Conservation (phyloP, 2,888 invertebrate genomes). For the Watsonalla cultraria region DNA sequence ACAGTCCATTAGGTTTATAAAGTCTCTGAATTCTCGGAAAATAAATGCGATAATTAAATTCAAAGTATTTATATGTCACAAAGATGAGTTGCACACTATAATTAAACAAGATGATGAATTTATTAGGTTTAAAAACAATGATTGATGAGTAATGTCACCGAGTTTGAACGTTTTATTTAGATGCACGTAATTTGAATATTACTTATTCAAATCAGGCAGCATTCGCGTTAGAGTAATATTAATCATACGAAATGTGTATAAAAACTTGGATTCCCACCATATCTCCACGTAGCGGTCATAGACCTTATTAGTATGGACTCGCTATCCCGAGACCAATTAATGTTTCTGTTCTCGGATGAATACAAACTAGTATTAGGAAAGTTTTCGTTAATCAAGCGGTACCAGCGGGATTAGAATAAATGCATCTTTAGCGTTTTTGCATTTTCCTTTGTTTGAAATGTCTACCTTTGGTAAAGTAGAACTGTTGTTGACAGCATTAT, state of each 20-base stretch:
- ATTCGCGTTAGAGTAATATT: constrained; percentile 27
- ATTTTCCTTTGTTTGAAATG: background rate
- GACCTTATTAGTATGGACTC: constrained; percentile 59
- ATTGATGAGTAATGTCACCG: background rate
- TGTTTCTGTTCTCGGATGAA: constrained; percentile 46
- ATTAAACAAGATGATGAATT: background rate
- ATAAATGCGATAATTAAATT: too few relatives aligned
- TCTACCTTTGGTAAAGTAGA: too few relatives aligned
- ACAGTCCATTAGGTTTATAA: too few relatives aligned
- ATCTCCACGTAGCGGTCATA: constrained; percentile 57
- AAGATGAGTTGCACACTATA: too few relatives aligned
- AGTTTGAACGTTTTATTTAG: too few relatives aligned
- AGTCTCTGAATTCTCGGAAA: too few relatives aligned
- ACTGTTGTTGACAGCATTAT: too few relatives aligned
- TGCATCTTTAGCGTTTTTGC: background rate
- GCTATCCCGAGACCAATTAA: constrained; percentile 59
- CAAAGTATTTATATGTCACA: too few relatives aligned
- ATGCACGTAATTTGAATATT: background rate
- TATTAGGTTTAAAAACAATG: background rate
- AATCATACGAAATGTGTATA: constrained; percentile 20
- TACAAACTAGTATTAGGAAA: constrained; percentile 42
- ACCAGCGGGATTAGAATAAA: background rate
- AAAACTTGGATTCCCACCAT: constrained; percentile 44
- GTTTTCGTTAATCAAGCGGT: constrained; percentile 30
- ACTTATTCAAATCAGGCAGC: constrained; percentile 29